Base-by-base conservation (phyloP, 2,888 invertebrate genomes). In the Pachydiplax longipennis region DNA sequence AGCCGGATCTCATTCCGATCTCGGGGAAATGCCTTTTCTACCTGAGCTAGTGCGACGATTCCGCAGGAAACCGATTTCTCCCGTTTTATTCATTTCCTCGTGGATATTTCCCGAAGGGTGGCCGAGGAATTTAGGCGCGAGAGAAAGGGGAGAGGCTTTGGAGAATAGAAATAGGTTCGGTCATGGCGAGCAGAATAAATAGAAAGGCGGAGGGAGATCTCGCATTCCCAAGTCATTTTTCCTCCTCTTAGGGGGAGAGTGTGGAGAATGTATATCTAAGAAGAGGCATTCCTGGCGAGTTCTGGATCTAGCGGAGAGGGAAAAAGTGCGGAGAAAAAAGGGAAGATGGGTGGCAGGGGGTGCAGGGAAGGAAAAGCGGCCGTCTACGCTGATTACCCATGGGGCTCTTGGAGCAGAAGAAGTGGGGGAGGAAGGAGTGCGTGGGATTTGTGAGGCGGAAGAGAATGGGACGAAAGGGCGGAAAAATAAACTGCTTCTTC, bases 401-500 rank as follows among this genome's bases (percentile, higher is more conserved):
- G 87, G 87, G 87, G 61, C 87, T 87, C 87, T 87, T 87, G 87
- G 37, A 65, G 87, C 87, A 65, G 87, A 87, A 87, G 87, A 61
- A 87, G 44, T n/a, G 61, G 15, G 31, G 61, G 58, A 2, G 0
- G 73, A 25, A 48, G 61, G 18, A 44, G 73, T 25, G 15, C 90
- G 90, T 48, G 53, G 80, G 83, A 91, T 83, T 65, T 80, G 81
- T 80, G 83, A 82, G 90, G 91, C 82, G 90, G 90, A 82, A 35
- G 82, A 73, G 35, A 48, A 83, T 73, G 81, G 82, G 48, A 18
- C 5, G 40, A 53, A 35, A 18, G 31, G 82, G 82, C 44, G 58
- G 35, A 58, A 22, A 35, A 31, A 53, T 31, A 35, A 83, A 58
- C 22, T 31, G 53, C 73, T 31, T 31, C 73, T 73, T n/a, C 25